A percentile compares a stretch with the other conserved stretches of the same genome.
phyloP scores from a whole-genome alignment of 2,113 vertebrate species.

The Nibea albiflora region DNA sequence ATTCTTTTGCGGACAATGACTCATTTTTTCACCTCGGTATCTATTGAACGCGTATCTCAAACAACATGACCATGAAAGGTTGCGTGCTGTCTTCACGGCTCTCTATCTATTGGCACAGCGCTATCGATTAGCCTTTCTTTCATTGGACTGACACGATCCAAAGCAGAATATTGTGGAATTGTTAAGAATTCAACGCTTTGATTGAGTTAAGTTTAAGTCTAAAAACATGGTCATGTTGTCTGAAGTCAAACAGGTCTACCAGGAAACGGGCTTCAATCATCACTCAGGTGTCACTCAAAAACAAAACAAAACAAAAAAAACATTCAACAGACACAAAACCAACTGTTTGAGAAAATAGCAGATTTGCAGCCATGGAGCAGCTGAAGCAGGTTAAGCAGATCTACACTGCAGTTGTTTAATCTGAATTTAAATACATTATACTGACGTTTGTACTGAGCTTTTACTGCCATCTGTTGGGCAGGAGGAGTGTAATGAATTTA shows the following conservation, averaged over 20 bases:
- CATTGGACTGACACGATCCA: not conserved
- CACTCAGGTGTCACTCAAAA: not conserved
- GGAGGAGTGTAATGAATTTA: not conserved
- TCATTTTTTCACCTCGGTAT: constrained; percentile 1
- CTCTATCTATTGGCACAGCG: not conserved
- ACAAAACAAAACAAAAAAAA: too few relatives aligned
- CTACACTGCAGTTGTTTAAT: constrained; percentile 65
- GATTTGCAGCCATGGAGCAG: constrained; percentile 37
- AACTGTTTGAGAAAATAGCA: constrained; percentile 3
- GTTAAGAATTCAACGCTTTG: not conserved
- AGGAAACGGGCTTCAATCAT: constrained; percentile 1
- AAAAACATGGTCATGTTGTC: constrained; percentile 43
- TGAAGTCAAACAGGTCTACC: constrained; percentile 18
- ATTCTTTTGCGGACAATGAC: constrained; percentile 5
- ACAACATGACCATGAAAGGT: constrained; percentile 60
- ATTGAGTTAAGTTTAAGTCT: too few relatives aligned
- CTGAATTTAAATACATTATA: not conserved
- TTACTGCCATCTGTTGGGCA: constrained; percentile 59
- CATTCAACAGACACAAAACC: constrained; percentile 13
- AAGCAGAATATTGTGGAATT: not conserved
- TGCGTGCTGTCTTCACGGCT: not conserved
- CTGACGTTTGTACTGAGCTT: not conserved
- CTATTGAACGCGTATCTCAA: constrained; percentile 6
- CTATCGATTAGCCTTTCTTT: not conserved
- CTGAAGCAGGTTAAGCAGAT: constrained; percentile 47